Conservation (phyloP, 2,888 invertebrate genomes). For the Anthoptus insignis region DNA sequence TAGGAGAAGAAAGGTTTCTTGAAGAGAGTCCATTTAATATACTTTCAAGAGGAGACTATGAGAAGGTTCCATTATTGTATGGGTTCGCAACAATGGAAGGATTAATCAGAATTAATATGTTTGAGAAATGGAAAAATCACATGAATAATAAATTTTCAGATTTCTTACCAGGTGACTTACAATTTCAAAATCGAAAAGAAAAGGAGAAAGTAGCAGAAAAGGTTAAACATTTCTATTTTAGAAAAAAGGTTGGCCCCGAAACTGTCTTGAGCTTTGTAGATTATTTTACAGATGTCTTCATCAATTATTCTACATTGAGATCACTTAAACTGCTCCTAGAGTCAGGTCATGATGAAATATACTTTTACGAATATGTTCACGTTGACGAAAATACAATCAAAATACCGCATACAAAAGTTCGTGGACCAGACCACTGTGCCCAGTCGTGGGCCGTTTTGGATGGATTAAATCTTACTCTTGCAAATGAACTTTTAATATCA, state of each 20-base stretch:
- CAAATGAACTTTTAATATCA: conserved; percentile 23
- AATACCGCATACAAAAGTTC: conserved; percentile 50
- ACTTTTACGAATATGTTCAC: conserved; percentile 59
- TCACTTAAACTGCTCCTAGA: conserved; percentile 48
- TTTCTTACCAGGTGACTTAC: conserved; percentile 62
- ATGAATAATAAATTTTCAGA: conserved; percentile 66
- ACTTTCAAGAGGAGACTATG: conserved; percentile 48
- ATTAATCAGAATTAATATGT: conserved; percentile 48
- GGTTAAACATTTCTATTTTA: conserved; percentile 60
- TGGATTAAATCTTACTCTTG: conserved; percentile 18
- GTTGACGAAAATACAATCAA: conserved; percentile 50
- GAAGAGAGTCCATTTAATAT: conserved; percentile 57
- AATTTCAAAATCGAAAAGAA: conserved; percentile 43
- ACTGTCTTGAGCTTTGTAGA: conserved; percentile 46
- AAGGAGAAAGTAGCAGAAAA: conserved; percentile 49
- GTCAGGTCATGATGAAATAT: conserved; percentile 52
- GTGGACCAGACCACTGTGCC: conserved; percentile 55
- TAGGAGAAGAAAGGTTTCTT: conserved; percentile 53
- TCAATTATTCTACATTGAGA: conserved; percentile 53
- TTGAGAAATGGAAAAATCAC: conserved; percentile 53
- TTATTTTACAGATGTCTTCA: conserved; percentile 63
- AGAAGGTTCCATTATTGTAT: conserved; percentile 59
- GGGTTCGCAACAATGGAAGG: conserved; percentile 60
- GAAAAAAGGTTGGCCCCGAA: conserved; percentile 46
- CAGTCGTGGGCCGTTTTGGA: conserved; percentile 49